Conservation (phyloP, 2,113 vertebrate species). For the Pachycephala philippinensis region DNA sequence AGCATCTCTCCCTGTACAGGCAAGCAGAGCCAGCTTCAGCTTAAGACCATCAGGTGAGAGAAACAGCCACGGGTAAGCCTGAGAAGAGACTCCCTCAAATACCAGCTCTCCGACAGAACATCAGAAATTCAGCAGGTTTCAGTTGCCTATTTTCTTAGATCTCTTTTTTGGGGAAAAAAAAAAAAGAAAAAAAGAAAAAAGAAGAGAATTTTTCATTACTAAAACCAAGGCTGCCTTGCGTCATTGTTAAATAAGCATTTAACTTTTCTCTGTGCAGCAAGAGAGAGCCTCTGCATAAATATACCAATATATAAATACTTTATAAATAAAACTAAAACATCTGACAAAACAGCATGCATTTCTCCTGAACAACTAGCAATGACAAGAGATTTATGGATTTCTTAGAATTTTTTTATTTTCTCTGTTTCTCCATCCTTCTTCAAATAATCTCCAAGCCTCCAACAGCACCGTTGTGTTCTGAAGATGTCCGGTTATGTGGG, state of each 20-base stretch:
- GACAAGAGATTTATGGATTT: not conserved
- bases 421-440: not conserved
- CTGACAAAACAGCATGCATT: not conserved
- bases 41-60: not conserved
- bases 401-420: not conserved
- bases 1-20: not conserved
- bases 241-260: not conserved
- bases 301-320: not conserved
- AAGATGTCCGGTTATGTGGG: not conserved
- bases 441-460: not conserved
- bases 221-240: not conserved
- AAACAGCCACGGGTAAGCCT: not conserved
- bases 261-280: not conserved
- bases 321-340: not conserved
- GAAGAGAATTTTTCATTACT: accelerated
- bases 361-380: not conserved
- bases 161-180: accelerated
- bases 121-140: not conserved
- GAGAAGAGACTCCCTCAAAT: not conserved
- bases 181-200: not conserved
- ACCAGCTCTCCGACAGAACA: not conserved
- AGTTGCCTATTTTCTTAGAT: not conserved
- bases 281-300: not conserved
- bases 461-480: accelerated
- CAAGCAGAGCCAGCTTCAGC: not conserved